A percentile compares a stretch with the other conserved stretches of the same genome.
These are phyloP conservation scores for Cyprinodon variegatus DNA, from an alignment of 2,113 vertebrate genomes.

Conservation along the genomic window DNA sequence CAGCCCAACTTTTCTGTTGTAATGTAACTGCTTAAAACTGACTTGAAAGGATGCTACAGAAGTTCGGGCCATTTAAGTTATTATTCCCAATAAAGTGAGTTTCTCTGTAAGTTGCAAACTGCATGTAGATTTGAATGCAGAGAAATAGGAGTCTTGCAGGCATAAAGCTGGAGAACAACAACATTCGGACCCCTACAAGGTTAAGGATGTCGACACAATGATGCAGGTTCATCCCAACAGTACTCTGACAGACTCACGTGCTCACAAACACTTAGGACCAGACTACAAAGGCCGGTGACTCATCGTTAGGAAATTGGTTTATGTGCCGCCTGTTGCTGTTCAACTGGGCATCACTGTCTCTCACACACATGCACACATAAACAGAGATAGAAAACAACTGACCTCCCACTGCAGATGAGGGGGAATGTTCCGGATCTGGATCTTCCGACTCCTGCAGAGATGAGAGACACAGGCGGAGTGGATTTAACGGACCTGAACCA, in stretches of 20 bases:
- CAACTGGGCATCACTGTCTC: conserved; percentile 42
- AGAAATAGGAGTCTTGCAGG: not conserved
- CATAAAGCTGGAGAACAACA: not conserved
- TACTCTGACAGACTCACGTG: conserved; percentile 8
- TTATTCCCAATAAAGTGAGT: no score
- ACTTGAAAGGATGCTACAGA: not conserved
- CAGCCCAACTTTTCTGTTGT: not conserved
- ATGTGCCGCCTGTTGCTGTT: conserved; percentile 57
- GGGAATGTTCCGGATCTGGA: conserved; percentile 95
- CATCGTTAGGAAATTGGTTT: conserved; percentile 55
- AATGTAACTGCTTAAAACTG: not conserved
- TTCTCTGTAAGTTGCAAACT: not conserved
- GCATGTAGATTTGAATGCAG: not conserved
- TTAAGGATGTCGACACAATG: conserved; percentile 39
- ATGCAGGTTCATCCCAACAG: conserved; percentile 8
- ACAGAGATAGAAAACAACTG: conserved; percentile 69
- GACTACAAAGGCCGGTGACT: conserved; percentile 52
- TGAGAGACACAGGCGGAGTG: conserved; percentile 63
- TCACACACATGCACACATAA: conserved; percentile 8
- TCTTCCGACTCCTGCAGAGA: conserved; percentile 91
- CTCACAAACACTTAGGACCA: conserved; percentile 15
- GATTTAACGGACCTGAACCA: conserved; percentile 68
- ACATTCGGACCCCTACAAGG: conserved; percentile 18
- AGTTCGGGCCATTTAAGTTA: no score
- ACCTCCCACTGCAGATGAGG: conserved; percentile 97